These are phyloP conservation scores for Platyrinchus mystaceus DNA, from an alignment of 2,797 vertebrate genomes.

Conservation along the genomic window DNA sequence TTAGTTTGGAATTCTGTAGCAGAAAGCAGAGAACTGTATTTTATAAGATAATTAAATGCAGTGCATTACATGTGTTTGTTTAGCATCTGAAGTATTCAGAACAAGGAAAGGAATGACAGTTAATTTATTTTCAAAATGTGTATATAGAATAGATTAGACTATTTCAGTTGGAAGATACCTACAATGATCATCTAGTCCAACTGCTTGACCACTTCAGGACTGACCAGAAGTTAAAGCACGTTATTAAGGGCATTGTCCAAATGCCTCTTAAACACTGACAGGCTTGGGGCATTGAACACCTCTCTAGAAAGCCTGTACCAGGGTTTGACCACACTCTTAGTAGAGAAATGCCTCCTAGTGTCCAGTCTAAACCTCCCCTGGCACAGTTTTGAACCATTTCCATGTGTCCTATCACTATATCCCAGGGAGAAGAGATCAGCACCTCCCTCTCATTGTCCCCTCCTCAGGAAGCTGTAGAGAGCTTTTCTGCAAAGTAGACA, in stretches of 20 bases:
- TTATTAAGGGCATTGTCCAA: background rate
- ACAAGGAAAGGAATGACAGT: background rate
- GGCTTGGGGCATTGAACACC: background rate
- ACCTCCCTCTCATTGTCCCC: background rate
- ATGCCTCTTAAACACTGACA: background rate
- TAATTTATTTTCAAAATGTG: background rate
- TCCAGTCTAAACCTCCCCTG: background rate
- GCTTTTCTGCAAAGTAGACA: background rate
- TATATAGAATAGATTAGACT: background rate
- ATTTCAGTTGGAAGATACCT: background rate
- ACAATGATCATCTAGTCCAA: background rate
- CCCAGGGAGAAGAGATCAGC: background rate
- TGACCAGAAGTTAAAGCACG: background rate
- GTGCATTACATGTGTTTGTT: background rate
- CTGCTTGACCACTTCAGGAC: background rate
- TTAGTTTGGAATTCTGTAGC: background rate
- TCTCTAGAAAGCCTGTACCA: background rate
- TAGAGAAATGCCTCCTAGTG: background rate
- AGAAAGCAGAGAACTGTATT: background rate
- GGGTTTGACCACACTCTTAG: too few species aligned
- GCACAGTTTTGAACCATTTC: background rate
- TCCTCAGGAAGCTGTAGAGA: background rate
- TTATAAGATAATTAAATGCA: background rate
- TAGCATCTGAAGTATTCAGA: background rate
- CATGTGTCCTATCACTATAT: fast-evolving